Evolutionary conservation across 1,140 invertebrate species (phyloP).

Genomic region (Plutomurus gul): DNA sequence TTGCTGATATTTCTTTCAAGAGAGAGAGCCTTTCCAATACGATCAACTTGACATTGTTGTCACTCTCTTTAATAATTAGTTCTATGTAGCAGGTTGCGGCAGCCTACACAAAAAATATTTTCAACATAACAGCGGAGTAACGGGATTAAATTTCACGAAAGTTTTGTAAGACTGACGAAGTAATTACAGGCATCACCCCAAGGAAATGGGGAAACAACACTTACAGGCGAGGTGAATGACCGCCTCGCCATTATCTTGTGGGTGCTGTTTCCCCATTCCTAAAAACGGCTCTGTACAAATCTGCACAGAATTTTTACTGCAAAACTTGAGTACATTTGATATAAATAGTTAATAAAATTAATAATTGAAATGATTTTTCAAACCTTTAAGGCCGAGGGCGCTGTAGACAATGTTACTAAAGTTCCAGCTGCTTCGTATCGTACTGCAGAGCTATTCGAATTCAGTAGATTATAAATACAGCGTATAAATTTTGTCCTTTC

Average conservation of each 20-base stretch:
- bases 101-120: slow-evolving; percentile 63
- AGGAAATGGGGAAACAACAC: too few species aligned
- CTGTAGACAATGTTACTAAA: slow-evolving; percentile 96
- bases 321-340: too few species aligned
- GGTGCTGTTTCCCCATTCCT: too few species aligned
- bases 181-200: too few species aligned
- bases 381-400: slow-evolving; percentile 94
- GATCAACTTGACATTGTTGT: slow-evolving; percentile 99
- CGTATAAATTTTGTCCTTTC: slow-evolving; percentile 96
- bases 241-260: too few species aligned
- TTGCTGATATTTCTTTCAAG: slow-evolving; percentile 81
- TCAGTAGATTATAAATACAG: slow-evolving; percentile 97
- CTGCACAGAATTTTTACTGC: too few species aligned
- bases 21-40: slow-evolving; percentile 92
- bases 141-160: slow-evolving; percentile 26
- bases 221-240: too few species aligned
- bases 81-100: slow-evolving; percentile 98
- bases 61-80: slow-evolving; percentile 97
- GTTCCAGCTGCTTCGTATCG: slow-evolving; percentile 98
- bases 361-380: background rate
- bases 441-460: slow-evolving; percentile 94
- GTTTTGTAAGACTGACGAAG: too few species aligned
- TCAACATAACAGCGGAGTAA: too few species aligned
- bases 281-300: too few species aligned
- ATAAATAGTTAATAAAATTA: background rate